Evolutionary conservation across 1,140 invertebrate genomes (phyloP).

Genomic region (Diabrotica undecimpunctata): DNA sequence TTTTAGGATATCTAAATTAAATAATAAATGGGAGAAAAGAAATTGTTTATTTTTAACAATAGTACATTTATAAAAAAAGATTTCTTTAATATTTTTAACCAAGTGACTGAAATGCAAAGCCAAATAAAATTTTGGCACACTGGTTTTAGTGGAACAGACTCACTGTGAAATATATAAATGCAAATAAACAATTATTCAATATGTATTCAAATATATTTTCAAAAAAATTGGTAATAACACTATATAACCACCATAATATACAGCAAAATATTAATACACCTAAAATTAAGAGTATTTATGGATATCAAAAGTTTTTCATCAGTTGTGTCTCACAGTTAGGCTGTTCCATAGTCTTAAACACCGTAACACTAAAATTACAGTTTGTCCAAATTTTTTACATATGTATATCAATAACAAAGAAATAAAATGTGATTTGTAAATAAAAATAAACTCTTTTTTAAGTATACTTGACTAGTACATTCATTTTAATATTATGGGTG

Average conservation of each 20-base stretch:
- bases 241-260: no score
- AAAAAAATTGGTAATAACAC: no score
- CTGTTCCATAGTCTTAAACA: no score
- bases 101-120: conserved; percentile 8
- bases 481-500: conserved; percentile 4
- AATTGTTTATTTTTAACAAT: not conserved
- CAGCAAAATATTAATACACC: no score
- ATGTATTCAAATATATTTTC: no score
- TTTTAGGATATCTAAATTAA: not conserved
- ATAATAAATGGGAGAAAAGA: not conserved
- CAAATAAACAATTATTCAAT: not conserved
- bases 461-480: conserved; percentile 20
- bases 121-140: conserved; percentile 3
- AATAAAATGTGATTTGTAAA: conserved; percentile 21
- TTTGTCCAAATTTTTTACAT: no score
- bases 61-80: conserved; percentile 10
- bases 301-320: no score
- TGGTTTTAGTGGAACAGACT: no score
- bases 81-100: conserved; percentile 8
- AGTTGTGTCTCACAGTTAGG: no score
- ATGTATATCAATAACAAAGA: not conserved
- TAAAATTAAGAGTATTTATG: no score
- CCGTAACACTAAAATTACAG: no score
- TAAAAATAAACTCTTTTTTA: conserved; percentile 18
- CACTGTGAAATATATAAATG: conserved; percentile 1